Percentiles rank a stretch among this genome's conserved stretches.
These are phyloP conservation scores for Lepus europaeus DNA, from an alignment of 2,113 vertebrate genomes.

Conservation along the genomic window DNA sequence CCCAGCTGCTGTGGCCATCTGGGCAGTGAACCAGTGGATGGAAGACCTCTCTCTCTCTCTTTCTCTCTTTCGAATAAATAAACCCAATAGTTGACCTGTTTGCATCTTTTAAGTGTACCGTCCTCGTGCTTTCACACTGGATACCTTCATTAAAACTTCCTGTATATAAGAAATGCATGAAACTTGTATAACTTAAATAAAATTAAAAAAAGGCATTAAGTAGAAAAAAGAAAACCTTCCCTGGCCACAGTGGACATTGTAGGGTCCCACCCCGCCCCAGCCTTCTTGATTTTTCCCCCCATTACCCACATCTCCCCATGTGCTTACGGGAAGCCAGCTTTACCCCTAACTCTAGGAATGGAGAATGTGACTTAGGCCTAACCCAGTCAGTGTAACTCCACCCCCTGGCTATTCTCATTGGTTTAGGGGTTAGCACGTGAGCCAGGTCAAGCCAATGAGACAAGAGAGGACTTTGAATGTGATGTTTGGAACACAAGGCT, in stretches of 20 bases:
- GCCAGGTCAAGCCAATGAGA: neutral
- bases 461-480: neutral
- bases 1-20: no score
- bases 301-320: neutral
- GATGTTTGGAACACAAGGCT: neutral
- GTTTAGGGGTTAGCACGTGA: neutral
- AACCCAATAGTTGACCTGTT: neutral
- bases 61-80: no score
- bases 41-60: no score
- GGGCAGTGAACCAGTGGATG: no score
- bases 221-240: no score
- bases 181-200: no score
- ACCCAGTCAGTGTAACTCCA: no score
- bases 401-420: neutral
- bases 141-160: no score
- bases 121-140: neutral
- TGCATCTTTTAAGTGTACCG: rapidly evolving
- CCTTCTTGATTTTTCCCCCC: neutral
- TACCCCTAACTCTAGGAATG: neutral
- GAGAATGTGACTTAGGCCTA: neutral
- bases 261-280: rapidly evolving
- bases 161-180: no score
- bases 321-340: neutral
- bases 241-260: rapidly evolving
- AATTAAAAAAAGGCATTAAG: no score